Base-by-base conservation (phyloP, 2,797 vertebrate genomes). In the Gallirallus australis region DNA sequence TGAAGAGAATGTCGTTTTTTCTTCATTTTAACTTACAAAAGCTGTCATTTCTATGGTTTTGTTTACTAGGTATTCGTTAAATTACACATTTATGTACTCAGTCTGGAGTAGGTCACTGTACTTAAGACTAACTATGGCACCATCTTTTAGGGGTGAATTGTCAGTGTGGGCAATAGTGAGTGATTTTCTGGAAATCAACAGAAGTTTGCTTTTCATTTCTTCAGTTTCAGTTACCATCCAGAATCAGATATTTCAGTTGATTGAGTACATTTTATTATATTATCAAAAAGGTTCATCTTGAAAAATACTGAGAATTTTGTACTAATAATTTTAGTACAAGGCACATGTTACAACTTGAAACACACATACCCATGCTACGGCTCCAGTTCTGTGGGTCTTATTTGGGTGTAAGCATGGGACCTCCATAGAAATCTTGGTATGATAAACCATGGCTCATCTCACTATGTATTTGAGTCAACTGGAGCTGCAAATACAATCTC, bases 1-100 rank as follows among this genome's bases (percentile, higher is more conserved):
- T 8, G 0, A 82, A 47, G 21, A 24, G 3, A 23, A 42, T 21
- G 9, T 0, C 68, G 1, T 4, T 8, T 68, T 64, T 86, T 60
- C 27, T 68, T 75, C 2, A 53, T 64, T 89, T 81, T 40, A 71
- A 57, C 8, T 5, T 19, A 35, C 18, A 50, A 76, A 70, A 56
- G 1, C 1, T 15, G 27, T 47, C 2, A 28, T 33, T 60, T 13
- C 8, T 9, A 71, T 31, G 9, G 1, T 5, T 72, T 56, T 93
- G 4, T 40, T 23, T 56, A 78, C 50, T 25, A 52, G 18, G 1
- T 30, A 11, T 42, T 40, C 24, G 5, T 24, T 39, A 83, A 86
- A 57, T 45, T 52, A 20, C 4, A 27, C 19, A 54, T 70, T 65
- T 54, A 75, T 47, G 23, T 54, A 45, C 33, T 75, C 21, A 33